Evolutionary conservation across 2,888 invertebrate genomes (phyloP).

Genomic region (Acleris sparsana): DNA sequence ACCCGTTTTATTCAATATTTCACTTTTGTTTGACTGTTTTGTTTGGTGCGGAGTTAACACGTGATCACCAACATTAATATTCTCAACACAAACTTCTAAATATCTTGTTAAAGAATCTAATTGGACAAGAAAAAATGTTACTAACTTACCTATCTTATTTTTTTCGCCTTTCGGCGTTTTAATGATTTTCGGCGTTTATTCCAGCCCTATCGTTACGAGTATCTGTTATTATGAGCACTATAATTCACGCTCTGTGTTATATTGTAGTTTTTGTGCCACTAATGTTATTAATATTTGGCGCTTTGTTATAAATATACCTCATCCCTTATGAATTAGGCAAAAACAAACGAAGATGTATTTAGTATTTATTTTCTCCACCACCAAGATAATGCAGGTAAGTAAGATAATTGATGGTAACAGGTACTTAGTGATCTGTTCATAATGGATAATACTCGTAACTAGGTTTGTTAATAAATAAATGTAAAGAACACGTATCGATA

Average conservation of each 20-base stretch:
- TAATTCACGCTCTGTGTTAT: slow-evolving; percentile 22
- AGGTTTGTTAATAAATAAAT: too few species aligned
- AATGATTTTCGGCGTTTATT: neutral
- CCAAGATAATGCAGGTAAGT: neutral
- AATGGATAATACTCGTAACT: too few species aligned
- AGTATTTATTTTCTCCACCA: too few species aligned
- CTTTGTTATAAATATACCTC: slow-evolving; percentile 1
- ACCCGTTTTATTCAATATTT: too few species aligned
- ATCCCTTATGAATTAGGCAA: neutral
- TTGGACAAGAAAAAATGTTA: too few species aligned
- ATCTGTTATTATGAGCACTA: slow-evolving; percentile 17
- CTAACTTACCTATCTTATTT: neutral
- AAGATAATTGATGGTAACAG: neutral
- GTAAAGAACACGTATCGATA: neutral
- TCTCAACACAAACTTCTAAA: too few species aligned
- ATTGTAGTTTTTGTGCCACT: slow-evolving; percentile 26
- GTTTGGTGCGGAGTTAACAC: too few species aligned
- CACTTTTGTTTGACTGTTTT: too few species aligned
- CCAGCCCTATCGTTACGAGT: slow-evolving; percentile 3
- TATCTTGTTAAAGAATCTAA: too few species aligned
- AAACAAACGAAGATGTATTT: neutral
- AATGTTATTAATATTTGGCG: slow-evolving; percentile 29
- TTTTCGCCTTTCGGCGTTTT: neutral
- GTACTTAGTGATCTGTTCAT: too few species aligned
- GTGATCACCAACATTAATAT: too few species aligned